Evolutionary conservation across 2,113 vertebrate genomes (phyloP).

Genomic region (Procavia capensis): DNA sequence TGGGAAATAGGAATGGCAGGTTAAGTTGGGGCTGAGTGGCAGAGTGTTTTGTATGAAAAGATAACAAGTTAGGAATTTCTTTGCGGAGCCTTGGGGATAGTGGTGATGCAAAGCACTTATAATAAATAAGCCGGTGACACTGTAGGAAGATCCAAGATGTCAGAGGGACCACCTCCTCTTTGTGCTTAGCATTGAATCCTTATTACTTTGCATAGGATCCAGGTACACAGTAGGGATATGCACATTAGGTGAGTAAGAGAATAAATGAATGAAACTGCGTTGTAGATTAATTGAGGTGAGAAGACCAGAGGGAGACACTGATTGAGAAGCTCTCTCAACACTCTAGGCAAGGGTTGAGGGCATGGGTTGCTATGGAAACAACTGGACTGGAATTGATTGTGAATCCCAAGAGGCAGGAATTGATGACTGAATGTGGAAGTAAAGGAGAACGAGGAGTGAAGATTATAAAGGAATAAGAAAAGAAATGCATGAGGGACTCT

Average conservation of each 20-base stretch:
- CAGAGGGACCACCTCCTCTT: background rate
- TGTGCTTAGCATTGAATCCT: background rate
- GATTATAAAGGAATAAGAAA: background rate
- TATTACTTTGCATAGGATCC: background rate
- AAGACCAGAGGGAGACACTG: background rate
- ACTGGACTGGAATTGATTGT: background rate
- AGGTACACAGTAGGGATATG: background rate
- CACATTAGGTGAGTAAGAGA: background rate
- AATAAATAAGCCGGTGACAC: background rate
- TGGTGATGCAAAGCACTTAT: background rate
- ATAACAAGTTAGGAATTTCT: background rate
- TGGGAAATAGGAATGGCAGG: background rate
- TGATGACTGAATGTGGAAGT: background rate
- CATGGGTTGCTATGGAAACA: background rate
- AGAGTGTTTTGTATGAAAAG: background rate
- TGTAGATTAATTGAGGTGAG: background rate
- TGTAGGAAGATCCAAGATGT: background rate
- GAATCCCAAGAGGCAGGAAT: background rate
- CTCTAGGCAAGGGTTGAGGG: background rate
- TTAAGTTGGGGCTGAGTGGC: background rate
- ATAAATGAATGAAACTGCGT: background rate
- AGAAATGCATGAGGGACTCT: background rate
- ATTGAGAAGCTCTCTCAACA: background rate
- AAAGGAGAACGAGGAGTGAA: background rate
- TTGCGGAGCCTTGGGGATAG: background rate